These are phyloP conservation scores for Mirounga angustirostris DNA, from an alignment of 2,113 vertebrate genomes.

Conservation along the genomic window DNA sequence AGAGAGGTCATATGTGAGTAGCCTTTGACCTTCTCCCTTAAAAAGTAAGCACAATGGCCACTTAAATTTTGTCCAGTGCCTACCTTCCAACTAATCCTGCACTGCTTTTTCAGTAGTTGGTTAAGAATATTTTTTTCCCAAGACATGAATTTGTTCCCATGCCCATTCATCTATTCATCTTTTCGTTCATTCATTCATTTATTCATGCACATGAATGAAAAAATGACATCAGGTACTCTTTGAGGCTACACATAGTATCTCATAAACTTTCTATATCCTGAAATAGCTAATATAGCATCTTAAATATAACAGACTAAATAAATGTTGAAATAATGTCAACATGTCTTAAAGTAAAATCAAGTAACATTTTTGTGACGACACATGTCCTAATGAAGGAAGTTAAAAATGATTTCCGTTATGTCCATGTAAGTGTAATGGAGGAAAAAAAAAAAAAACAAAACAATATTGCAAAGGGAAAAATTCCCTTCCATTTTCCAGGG, in stretches of 20 bases:
- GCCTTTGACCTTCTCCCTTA: not conserved
- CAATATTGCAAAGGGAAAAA: not conserved
- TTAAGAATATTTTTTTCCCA: not conserved
- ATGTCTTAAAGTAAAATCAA: not conserved
- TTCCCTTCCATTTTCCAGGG: not conserved
- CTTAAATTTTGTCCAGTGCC: not conserved
- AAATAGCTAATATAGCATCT: not conserved
- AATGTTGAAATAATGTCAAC: not conserved
- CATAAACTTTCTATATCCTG: not conserved
- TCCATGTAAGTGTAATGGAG: not conserved
- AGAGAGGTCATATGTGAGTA: not conserved
- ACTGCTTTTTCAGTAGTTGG: not conserved
- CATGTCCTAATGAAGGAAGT: not conserved
- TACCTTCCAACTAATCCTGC: not conserved
- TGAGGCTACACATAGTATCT: not conserved
- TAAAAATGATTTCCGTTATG: not conserved
- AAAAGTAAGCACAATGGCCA: not conserved
- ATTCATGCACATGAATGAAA: not conserved
- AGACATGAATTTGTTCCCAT: not conserved
- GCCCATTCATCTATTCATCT: not conserved
- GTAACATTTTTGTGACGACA: not conserved
- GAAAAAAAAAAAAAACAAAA: not conserved
- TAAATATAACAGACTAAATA: not conserved
- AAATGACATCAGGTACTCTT: not conserved
- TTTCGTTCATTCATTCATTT: not conserved